Evolutionary conservation across 2,797 vertebrate genomes (phyloP), one percentile per base, ranked within the genome.

Genomic region (Triplophysa bombifrons): DNA sequence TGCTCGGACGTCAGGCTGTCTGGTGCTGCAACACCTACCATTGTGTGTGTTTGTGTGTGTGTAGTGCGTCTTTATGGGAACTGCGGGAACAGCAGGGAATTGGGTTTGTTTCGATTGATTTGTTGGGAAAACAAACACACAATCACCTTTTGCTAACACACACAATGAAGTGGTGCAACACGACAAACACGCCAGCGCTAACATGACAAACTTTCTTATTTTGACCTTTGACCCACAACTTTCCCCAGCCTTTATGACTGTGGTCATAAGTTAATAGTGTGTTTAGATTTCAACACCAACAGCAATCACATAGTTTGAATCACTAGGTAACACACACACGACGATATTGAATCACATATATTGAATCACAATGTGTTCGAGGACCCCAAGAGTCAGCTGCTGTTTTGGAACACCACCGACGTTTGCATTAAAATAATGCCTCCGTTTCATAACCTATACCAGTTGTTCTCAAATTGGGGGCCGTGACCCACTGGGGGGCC

Each of bases 1-100:
- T 89, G 87, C 85, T 71, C 44, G 89, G 89, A 88, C 89, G 90
- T 90, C 91, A 92, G 91, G 83, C 89, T 91, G 92, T 90, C 92
- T 92, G 90, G 91, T 90, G 87, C 87, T 89, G 85, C 83, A 83
- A 82, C 91, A 92, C 90, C 91, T 91, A 89, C 89, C 56, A 92
- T 92, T 92, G 92, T 93, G 85, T 63, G 14, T 83, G 61, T 27
- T 92, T 92, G 92, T 93, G 85, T 51, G 50, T 51, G 84, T 81
- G 82, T 81, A 78, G 68, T 69, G 64, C 34, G 83, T 30, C 76
- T 17, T 83, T 81, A 84, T 17, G 34, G 38, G 44, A 56, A 67
- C 60, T 34, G 3, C 2, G 38, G 13, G 38, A 60, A 58, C 69
- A 56, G 61, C 17, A 46, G 60, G 19, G 61, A 56, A 34, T 17